Evolutionary conservation across 2,113 vertebrate genomes (phyloP), one percentile per base, ranked within the genome.

Genomic region (Alligator mississippiensis): DNA sequence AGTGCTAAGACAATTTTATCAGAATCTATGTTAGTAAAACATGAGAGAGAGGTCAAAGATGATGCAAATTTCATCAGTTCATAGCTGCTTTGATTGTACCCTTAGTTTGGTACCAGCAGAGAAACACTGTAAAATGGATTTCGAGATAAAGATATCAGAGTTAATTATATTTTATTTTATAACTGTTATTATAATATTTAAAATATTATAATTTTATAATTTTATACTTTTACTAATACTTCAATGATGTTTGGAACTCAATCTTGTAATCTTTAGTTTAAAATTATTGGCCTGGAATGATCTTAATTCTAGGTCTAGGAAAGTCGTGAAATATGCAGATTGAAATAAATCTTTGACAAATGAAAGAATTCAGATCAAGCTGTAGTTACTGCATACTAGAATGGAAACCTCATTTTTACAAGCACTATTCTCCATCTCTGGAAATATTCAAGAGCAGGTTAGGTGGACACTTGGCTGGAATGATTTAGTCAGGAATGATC

Each of bases 221-320:
- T n/a, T n/a, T 8, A 47, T 47, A 47, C 47, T 47, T 47, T 47
- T 47, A 47, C 9, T 47, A 47, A 47, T 47, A 47, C 6, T 47
- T 47, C 47, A 47, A 9, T 38, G 30, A 10, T 72, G 38, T 19
- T 34, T 38, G 80, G 94, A 78, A 90, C 80, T 95, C 95, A 93
- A 77, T 66, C 92, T 64, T 89, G 85, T 92, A 96, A 96, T 93
- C 80, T 80, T 87, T 95, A 90, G 94, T 85, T 91, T 96, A 92
- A 76, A 89, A 14, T 57, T 80, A 64, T 90, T 92, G 81, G 25
- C 87, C 95, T 10, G 30, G 47, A 77, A 59, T 92, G 75, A 93
- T 59, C 70, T 80, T 63, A 92, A 96, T 93, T 93, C 47, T 58
- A 82, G 61, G 89, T 55, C 75, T 85, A 75, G 30, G n/a, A 96